Percentiles rank a stretch among this genome's conserved stretches.
These are phyloP conservation scores for Diaperis boleti DNA, from an alignment of 2,888 invertebrate species.

Conservation along the genomic window DNA sequence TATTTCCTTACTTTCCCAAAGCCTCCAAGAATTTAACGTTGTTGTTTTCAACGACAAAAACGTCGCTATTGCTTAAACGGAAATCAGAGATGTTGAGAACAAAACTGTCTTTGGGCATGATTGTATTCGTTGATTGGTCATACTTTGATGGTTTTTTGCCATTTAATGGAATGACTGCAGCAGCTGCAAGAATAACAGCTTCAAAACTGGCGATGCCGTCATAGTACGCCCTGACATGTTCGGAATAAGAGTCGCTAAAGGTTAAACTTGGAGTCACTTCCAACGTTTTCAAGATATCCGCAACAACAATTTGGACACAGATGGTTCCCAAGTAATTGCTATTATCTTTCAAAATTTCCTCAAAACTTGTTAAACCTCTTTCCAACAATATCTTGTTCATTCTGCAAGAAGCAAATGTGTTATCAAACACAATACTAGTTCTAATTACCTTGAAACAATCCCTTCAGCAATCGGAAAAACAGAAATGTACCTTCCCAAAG, in stretches of 20 bases:
- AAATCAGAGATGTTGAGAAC: conserved; percentile 3
- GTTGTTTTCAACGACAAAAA: conserved; percentile 1
- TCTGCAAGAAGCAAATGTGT: conserved; percentile 6
- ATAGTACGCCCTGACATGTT: conserved; percentile 3
- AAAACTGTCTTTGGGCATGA: not conserved
- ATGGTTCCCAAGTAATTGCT: not conserved
- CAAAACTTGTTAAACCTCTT: not conserved
- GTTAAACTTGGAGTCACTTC: not conserved
- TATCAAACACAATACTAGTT: too few species aligned
- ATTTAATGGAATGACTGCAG: not conserved
- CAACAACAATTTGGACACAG: conserved; percentile 8
- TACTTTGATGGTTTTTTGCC: not conserved
- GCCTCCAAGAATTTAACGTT: not conserved
- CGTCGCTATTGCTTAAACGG: not conserved
- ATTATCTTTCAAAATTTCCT: not conserved
- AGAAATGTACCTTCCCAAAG: not conserved
- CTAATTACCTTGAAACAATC: too few species aligned
- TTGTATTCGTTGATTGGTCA: too few species aligned
- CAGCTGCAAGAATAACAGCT: not conserved
- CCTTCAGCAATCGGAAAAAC: too few species aligned
- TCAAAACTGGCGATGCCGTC: not conserved
- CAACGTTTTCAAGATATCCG: conserved; percentile 7
- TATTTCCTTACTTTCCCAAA: conserved; percentile 22
- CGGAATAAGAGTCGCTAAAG: not conserved
- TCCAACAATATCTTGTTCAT: not conserved